Percentiles rank a stretch among this genome's conserved stretches.
Conservation (phyloP, 2,113 vertebrate species). For the Gobio gobio region DNA sequence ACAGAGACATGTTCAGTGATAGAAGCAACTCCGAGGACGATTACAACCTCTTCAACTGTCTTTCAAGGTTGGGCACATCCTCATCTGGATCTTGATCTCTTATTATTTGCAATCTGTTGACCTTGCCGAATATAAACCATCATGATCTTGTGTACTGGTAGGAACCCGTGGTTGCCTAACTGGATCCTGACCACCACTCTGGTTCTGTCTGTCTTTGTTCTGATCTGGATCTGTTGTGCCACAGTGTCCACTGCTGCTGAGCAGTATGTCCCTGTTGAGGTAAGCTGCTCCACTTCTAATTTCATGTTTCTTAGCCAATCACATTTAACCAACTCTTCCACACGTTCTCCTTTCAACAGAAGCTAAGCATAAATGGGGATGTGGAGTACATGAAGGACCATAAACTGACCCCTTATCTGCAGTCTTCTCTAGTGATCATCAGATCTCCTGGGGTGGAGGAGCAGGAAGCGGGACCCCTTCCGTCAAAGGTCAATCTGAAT, state of each 20-base stretch:
- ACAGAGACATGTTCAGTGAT: conserved; percentile 68
- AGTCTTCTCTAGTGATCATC: conserved; percentile 88
- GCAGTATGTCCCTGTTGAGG: conserved; percentile 93
- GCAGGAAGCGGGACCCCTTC: conserved; percentile 90
- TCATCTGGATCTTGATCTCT: not conserved
- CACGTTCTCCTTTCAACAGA: conserved; percentile 72
- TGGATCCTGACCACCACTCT: conserved; percentile 95
- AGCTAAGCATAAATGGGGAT: conserved; percentile 96
- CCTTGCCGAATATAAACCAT: not conserved
- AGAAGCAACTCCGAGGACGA: conserved; percentile 65
- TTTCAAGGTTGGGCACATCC: conserved; percentile 74
- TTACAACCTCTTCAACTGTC: conserved; percentile 89
- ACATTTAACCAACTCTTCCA: not conserved
- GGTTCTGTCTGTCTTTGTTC: conserved; percentile 89
- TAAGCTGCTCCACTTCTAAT: conserved; percentile 60
- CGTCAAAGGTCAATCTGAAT: conserved; percentile 88
- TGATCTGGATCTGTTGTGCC: conserved; percentile 98
- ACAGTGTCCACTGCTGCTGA: conserved; percentile 96
- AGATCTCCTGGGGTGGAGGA: conserved; percentile 78
- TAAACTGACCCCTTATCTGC: conserved; percentile 86
- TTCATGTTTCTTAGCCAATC: not conserved
- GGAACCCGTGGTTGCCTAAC: conserved; percentile 87
- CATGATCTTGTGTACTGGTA: conserved; percentile 64
- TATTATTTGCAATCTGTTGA: not conserved
- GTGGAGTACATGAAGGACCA: conserved; percentile 86